Conservation (phyloP, 2,888 invertebrate genomes). For the Geotrupes spiniger region DNA sequence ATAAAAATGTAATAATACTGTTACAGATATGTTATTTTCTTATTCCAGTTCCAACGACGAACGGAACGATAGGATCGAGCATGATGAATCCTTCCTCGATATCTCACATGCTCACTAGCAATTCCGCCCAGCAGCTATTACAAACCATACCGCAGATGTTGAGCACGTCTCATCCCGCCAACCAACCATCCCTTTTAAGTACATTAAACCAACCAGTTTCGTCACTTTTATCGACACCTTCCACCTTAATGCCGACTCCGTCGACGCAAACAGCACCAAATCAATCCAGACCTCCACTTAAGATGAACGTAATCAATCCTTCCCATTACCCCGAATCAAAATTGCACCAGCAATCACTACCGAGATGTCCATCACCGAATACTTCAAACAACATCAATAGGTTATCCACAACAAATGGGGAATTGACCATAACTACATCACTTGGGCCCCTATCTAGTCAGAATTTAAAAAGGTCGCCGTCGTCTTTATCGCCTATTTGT, state of each 20-base stretch:
- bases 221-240: conserved; percentile 33
- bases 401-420: conserved; percentile 74
- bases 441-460: conserved; percentile 57
- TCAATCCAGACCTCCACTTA: conserved; percentile 34
- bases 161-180: conserved; percentile 36
- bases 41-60: conserved; percentile 55
- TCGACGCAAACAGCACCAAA: conserved; percentile 29
- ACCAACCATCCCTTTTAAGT: conserved; percentile 26
- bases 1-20: conserved; percentile 13
- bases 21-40: neutral
- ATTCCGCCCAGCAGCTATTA: conserved; percentile 69
- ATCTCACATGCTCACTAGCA: conserved; percentile 72
- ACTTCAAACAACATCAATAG: conserved; percentile 63
- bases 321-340: conserved; percentile 43
- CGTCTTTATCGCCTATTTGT: conserved; percentile 60
- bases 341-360: conserved; percentile 35
- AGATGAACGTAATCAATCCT: conserved; percentile 45
- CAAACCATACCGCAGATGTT: conserved; percentile 70
- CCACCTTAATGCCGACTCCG: conserved; percentile 32
- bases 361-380: conserved; percentile 22
- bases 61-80: conserved; percentile 64
- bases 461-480: conserved; percentile 62
- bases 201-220: conserved; percentile 36
- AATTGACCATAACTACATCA: conserved; percentile 79
- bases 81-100: conserved; percentile 65